A percentile compares a stretch with the other conserved stretches of the same genome.
phyloP scores from a whole-genome alignment of 1,140 invertebrate genomes.

The Tetranychus cinnabarinus region DNA sequence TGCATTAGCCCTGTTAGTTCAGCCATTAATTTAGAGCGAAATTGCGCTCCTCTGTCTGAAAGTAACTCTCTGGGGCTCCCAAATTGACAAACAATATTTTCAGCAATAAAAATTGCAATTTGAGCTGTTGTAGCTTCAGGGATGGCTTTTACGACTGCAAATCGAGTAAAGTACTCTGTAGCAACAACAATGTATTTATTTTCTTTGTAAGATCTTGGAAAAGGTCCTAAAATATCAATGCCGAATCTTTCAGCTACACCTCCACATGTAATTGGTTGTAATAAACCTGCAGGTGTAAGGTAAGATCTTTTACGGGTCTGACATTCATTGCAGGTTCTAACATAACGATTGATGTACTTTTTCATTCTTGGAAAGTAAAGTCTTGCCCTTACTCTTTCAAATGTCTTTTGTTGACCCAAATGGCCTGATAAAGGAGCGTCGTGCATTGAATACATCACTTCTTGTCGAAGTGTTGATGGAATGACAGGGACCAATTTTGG shows the following conservation, averaged over 20 bases:
- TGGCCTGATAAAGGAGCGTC: conserved; percentile 9
- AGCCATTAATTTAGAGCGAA: conserved; percentile 2
- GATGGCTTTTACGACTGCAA: conserved; percentile 12
- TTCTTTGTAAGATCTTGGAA: conserved; percentile 11
- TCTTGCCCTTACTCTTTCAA: conserved; percentile 5
- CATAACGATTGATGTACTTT: conserved; percentile 6
- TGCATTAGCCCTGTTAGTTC: conserved; percentile 1
- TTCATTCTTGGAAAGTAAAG: conserved; percentile 12
- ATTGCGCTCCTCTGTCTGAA: too few species aligned
- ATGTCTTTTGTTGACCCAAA: conserved; percentile 12
- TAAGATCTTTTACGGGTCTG: conserved; percentile 9
- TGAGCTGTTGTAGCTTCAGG: conserved; percentile 11
- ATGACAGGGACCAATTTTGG: not conserved
- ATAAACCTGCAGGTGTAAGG: not conserved
- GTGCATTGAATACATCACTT: conserved; percentile 4
- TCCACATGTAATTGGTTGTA: conserved; percentile 4
- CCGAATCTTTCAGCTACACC: conserved; percentile 15
- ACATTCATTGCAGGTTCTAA: conserved; percentile 10
- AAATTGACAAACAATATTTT: too few species aligned
- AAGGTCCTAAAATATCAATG: conserved; percentile 17
- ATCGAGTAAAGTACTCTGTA: conserved; percentile 18
- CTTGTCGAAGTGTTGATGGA: not conserved
- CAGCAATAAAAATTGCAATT: too few species aligned
- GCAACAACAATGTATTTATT: conserved; percentile 16
- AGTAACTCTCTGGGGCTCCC: too few species aligned